Conservation (phyloP, 2,888 invertebrate genomes). For the Galerucella calmariensis region DNA sequence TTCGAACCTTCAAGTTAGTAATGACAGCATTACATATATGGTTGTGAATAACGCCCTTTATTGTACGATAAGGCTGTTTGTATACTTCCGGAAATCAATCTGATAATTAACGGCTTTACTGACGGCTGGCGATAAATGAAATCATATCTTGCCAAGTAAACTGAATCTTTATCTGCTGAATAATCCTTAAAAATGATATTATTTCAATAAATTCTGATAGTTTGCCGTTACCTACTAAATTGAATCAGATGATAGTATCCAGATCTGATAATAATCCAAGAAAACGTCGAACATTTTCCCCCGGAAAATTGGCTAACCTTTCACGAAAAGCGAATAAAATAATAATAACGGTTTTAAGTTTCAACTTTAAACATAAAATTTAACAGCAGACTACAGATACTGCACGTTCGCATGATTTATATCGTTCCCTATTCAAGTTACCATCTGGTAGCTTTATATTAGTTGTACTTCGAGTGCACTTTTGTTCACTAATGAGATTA, state of each 20-base stretch:
- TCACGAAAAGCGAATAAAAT: slow-evolving; percentile 40
- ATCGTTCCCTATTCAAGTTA: slow-evolving; percentile 47
- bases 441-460: slow-evolving; percentile 53
- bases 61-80: too few relatives aligned
- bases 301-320: slow-evolving; percentile 31
- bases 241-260: slow-evolving; percentile 13
- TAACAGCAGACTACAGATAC: slow-evolving; percentile 56
- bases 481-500: slow-evolving; percentile 29
- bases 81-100: too few relatives aligned
- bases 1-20: too few relatives aligned
- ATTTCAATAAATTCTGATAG: neutral
- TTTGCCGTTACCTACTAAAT: neutral
- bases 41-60: too few relatives aligned
- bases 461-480: slow-evolving; percentile 32
- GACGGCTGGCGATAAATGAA: too few relatives aligned
- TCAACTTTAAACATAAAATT: slow-evolving; percentile 59
- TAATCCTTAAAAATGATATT: too few relatives aligned
- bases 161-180: too few relatives aligned
- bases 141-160: too few relatives aligned
- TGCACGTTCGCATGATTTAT: slow-evolving; percentile 51
- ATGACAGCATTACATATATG: too few relatives aligned
- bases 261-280: slow-evolving; percentile 9
- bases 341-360: slow-evolving; percentile 55
- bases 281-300: slow-evolving; percentile 26
- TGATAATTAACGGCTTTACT: too few relatives aligned